A percentile compares a stretch with the other conserved stretches of the same genome.
phyloP scores from a whole-genome alignment of 2,113 vertebrate species.

The Tricholaema leucomelas region DNA sequence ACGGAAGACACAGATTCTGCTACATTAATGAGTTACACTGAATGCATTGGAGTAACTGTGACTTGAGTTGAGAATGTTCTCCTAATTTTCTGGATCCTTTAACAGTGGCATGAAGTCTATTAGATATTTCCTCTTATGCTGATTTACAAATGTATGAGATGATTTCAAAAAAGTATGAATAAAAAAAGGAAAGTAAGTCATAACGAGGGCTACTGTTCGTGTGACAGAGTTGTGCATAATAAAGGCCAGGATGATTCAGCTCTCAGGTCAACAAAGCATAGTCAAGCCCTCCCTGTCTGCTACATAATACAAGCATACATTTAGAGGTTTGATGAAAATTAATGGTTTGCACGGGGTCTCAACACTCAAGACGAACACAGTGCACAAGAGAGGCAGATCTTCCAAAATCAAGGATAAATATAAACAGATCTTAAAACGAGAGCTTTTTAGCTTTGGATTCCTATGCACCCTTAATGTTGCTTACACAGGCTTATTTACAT shows the following conservation, averaged over 20 bases:
- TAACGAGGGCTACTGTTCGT: background rate
- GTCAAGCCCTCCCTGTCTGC: background rate
- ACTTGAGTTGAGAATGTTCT: conserved; percentile 48
- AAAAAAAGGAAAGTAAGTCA: background rate
- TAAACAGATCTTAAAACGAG: background rate
- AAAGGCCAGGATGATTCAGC: background rate
- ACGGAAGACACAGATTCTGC: conserved; percentile 59
- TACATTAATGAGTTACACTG: conserved; percentile 66
- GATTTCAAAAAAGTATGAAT: background rate
- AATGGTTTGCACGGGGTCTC: background rate
- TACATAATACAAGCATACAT: background rate
- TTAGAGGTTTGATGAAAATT: background rate
- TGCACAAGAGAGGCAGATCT: background rate
- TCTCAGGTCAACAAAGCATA: background rate
- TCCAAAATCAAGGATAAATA: background rate
- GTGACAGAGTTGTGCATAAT: background rate
- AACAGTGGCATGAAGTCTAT: conserved; percentile 1
- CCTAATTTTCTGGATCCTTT: conserved; percentile 26
- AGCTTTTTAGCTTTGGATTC: background rate
- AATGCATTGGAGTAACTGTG: conserved; percentile 63
- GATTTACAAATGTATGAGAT: background rate
- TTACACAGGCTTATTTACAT: background rate
- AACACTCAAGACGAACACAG: background rate
- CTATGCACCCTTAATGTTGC: background rate
- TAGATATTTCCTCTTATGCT: background rate